Evolutionary conservation across 2,888 invertebrate genomes (phyloP), one percentile per base, ranked within the genome.

Genomic region (Hypomecis atomaria): DNA sequence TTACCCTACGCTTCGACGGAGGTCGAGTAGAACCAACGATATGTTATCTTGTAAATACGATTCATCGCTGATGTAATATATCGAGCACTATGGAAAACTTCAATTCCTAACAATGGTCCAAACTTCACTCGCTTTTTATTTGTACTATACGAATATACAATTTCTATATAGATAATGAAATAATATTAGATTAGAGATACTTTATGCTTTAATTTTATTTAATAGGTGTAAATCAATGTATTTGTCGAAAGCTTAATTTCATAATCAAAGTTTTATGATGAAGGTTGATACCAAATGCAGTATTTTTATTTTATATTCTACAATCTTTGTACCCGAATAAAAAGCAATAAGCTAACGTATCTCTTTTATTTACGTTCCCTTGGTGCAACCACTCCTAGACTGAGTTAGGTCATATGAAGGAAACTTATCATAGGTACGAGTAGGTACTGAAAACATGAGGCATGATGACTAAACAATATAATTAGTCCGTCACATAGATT

Each of bases 61-160:
- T 80, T 86, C 85, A 2, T 87, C 85, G 85, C 88, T 87, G 84
- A 83, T 88, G 87, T 89, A 83, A 79, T 83, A 84, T 86, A 86
- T 85, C 81, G 82, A 86, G 89, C 90, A 90, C 89, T 87, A 88
- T 85, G 90, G 90, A 90, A 89, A 89, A 88, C 88, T 88, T 86
- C 76, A 86, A 91, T 92, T 92, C 91, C 92, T 92, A 91, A 88
- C 88, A 90, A 92, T 91, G 92, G 92, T 92, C 92, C 92, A 92
- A 92, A 90, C 89, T 88, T 90, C 88, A 89, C 89, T 90, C 81
- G 91, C 91, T 91, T 91, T 88, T 91, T 81, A 91, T 91, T 91
- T 92, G 90, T 92, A 90, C 89, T 90, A 89, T 90, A 90, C 82
- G 82, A 90, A 85, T 90, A 58, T 47, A 60, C 89, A 89, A 85